phyloP scores from a whole-genome alignment of 92 coral and sea anemone species.

The Zoanthus solanderi region DNA sequence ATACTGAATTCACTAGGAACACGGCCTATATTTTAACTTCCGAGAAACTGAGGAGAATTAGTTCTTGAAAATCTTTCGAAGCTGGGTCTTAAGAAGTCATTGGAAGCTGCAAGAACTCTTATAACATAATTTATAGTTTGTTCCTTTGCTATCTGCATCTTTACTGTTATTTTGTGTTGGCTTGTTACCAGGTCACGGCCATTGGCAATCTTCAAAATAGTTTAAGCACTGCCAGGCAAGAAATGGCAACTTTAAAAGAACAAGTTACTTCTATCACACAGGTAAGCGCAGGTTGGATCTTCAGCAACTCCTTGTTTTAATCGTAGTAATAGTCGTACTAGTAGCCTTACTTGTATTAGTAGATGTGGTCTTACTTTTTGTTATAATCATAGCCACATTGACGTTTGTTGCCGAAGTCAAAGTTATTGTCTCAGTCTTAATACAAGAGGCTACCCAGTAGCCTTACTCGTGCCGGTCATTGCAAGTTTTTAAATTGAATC shows the following conservation, averaged over 20 bases:
- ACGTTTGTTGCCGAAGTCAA: too few relatives aligned
- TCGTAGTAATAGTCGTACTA: neutral
- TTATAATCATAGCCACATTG: too few relatives aligned
- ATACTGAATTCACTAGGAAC: too few relatives aligned
- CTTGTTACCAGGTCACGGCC: slow-evolving; percentile 9
- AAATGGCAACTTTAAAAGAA: slow-evolving; percentile 16
- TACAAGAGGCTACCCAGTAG: too few relatives aligned
- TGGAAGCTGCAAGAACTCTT: neutral
- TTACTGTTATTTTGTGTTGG: neutral
- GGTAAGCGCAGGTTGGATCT: neutral
- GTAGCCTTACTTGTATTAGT: neutral
- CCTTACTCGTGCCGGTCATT: too few relatives aligned
- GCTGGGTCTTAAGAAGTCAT: too few relatives aligned
- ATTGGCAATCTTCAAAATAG: slow-evolving; percentile 42
- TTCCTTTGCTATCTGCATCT: neutral
- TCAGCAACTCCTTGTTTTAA: neutral
- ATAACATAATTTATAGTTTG: neutral
- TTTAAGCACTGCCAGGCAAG: slow-evolving; percentile 24
- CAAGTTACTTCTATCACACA: slow-evolving; percentile 18
- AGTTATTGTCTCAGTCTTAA: too few relatives aligned
- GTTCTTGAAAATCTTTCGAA: too few relatives aligned
- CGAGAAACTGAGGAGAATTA: too few relatives aligned
- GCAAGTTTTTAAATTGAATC: too few relatives aligned
- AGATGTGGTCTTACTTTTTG: too few relatives aligned
- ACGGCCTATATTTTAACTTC: too few relatives aligned